Base-by-base conservation (phyloP, 1,140 invertebrate species). In the Heliconius eleuchia region DNA sequence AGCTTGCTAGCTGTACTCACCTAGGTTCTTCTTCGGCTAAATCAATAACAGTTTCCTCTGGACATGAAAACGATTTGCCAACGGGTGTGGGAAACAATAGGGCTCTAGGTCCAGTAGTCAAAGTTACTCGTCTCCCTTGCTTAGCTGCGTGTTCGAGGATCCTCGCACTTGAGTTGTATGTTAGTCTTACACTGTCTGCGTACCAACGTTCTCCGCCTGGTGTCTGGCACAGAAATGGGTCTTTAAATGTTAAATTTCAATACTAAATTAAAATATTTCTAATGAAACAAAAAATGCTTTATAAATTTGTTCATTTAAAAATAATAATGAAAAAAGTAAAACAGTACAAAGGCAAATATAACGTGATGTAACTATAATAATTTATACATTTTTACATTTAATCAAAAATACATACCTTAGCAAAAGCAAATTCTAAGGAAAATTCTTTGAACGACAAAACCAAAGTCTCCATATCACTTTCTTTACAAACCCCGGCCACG, bases 141-240 rank as follows among this genome's bases (percentile, higher is more conserved):
- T 95, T 95, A 2, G 91, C 90, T 11, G 95, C 95, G 82, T 96
- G 95, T 79, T 96, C 95, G 46, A 96, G 89, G 11, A 96, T 87
- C 30, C 92, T 76, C 42, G 95, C 95, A 39, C 95, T 95, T 4
- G 95, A 95, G 82, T 95, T 96, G 88, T 96, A 96, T 6, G 90
- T 96, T 73, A 98, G 89, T 86, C 96, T 96, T 60, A 98, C 95
- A 82, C 96, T 96, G 77, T 96, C 96, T 6, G 97, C 96, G 86
- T 98, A 98, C 97, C 97, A 98, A 82, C 97, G 95, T 89, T 98
- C 97, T 8, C 97, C 97, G 18, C 97, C 97, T 19, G 97, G 97
- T 57, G 96, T 97, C 97, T 97, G 89, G 16, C 88, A 88, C 74
- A 19, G 5, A 52, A 16, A 73, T 27, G 66, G 66, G 30, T 7